phyloP scores from a whole-genome alignment of 2,797 vertebrate species.

The Hapalemur alaotrensis region DNA sequence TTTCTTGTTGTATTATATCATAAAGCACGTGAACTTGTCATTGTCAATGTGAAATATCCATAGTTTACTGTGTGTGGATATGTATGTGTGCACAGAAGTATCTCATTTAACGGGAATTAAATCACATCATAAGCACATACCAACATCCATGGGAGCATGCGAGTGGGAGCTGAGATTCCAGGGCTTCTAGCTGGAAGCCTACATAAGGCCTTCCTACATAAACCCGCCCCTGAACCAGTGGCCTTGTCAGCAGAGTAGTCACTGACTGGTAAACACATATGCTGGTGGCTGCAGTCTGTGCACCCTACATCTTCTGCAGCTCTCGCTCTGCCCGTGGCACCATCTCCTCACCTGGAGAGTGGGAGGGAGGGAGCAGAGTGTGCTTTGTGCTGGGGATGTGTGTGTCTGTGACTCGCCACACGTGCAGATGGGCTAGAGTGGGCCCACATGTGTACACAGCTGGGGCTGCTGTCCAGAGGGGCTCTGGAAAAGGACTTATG shows the following conservation, averaged over 20 bases:
- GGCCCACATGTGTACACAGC: too few species aligned
- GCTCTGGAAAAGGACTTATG: not conserved
- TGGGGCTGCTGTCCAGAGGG: not conserved
- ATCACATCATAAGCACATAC: not conserved
- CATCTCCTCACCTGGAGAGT: not conserved
- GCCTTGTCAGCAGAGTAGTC: not conserved
- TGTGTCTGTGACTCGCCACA: not conserved
- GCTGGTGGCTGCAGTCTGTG: not conserved
- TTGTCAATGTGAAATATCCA: not conserved
- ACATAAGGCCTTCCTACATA: not conserved
- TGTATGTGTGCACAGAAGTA: not conserved
- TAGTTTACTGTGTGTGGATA: not conserved
- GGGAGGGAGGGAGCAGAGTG: accelerated
- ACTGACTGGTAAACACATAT: not conserved
- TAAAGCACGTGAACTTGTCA: not conserved
- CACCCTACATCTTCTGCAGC: not conserved
- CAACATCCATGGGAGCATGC: not conserved
- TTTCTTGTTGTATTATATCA: not conserved
- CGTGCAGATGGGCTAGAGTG: not conserved
- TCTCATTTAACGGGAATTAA: not conserved
- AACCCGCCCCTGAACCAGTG: not conserved
- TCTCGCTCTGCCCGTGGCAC: not conserved
- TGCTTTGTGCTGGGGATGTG: too few species aligned
- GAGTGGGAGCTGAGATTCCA: not conserved
- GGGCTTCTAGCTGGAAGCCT: not conserved